phyloP scores from a whole-genome alignment of 2,888 invertebrate species.

The Tetrapedia diversipes region DNA sequence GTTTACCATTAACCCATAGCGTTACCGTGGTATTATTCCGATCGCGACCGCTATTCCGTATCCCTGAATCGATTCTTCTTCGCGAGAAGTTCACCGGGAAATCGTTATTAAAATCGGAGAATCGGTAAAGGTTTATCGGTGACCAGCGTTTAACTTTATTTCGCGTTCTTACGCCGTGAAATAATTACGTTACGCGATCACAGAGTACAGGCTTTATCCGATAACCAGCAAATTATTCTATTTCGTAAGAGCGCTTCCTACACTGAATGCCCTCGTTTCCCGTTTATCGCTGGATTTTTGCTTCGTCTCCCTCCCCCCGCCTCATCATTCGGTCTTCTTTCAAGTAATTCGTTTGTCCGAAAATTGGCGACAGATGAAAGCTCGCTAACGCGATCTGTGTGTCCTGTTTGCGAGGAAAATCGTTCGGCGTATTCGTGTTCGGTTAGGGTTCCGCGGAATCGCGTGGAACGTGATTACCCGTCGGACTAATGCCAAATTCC shows the following conservation, averaged over 20 bases:
- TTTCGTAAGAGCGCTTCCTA: background rate
- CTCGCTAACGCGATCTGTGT: background rate
- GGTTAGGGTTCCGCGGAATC: conserved; percentile 21
- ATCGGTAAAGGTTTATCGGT: conserved; percentile 17
- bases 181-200: background rate
- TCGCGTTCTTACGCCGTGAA: background rate
- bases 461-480: conserved; percentile 34
- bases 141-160: background rate
- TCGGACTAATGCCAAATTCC: conserved; percentile 64
- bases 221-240: background rate
- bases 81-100: conserved; percentile 6
- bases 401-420: background rate
- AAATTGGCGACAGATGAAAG: background rate
- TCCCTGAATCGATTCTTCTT: conserved; percentile 37
- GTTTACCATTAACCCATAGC: background rate
- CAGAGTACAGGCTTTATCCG: too few species aligned
- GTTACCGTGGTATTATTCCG: conserved; percentile 39
- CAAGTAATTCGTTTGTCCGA: background rate
- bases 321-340: too few species aligned
- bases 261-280: too few species aligned
- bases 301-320: too few species aligned
- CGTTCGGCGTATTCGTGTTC: background rate
- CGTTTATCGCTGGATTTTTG: too few species aligned
- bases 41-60: conserved; percentile 13
- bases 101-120: conserved; percentile 13